Evolutionary conservation across 2,113 vertebrate genomes (phyloP).

Genomic region (Lepus europaeus): DNA sequence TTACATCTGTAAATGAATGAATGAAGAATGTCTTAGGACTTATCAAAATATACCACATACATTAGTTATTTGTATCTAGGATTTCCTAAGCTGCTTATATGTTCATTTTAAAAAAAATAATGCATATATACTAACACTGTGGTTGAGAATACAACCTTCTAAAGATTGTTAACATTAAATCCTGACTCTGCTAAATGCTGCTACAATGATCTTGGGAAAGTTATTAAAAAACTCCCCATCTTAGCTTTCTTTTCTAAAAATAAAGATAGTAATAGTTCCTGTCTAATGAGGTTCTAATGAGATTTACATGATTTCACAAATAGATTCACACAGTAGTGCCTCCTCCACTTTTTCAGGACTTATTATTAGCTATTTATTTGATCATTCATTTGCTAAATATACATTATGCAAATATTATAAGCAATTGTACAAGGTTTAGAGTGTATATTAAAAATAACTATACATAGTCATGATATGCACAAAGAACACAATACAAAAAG

Average conservation of each 20-base stretch:
- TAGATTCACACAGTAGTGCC: not conserved
- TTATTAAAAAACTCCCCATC: not conserved
- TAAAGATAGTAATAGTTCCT: not conserved
- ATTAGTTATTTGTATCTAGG: not conserved
- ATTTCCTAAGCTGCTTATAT: not conserved
- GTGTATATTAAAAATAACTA: slow-evolving; percentile 11
- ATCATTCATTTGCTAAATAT: not conserved
- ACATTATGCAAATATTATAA: not conserved
- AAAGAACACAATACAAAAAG: not conserved
- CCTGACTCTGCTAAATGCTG: not conserved
- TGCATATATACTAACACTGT: not conserved
- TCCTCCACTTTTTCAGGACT: not conserved
- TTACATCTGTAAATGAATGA: not conserved
- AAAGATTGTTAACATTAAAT: not conserved
- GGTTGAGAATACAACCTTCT: not conserved
- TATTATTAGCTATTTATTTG: not conserved
- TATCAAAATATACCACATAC: not conserved
- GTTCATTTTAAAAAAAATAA: not conserved
- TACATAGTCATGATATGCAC: not conserved
- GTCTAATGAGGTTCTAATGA: not conserved
- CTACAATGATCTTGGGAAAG: not conserved
- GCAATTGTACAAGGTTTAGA: not conserved
- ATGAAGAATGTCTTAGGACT: not conserved
- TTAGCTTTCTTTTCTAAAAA: not conserved
- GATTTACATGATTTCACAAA: not conserved